Evolutionary conservation across 2,888 invertebrate species (phyloP), one percentile per base, ranked within the genome.

Genomic region (Aricia artaxerxes): DNA sequence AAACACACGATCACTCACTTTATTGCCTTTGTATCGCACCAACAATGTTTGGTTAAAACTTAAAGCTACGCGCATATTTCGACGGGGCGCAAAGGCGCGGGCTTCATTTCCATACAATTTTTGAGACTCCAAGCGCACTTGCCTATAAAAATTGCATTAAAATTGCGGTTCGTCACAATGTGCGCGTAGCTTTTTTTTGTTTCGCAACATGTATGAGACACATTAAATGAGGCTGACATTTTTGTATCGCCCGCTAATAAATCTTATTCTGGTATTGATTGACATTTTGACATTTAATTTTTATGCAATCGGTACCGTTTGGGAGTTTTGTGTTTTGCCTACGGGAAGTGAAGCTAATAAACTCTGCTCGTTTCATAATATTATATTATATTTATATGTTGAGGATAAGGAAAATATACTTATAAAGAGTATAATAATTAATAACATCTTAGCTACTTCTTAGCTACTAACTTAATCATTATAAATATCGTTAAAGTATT

Each of bases 1-100:
- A 81, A 79, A 78, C 64, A 73, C 78, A 78, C 69, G 80, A 35
- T 53, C 72, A 53, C 49, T 49, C n/a, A 72, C 38, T 73, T 78
- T 38, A 57, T 57, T 78, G 38, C 57, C 35, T 78, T 72, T 57
- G 53, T 53, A 53, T 78, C 38, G 57, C 6, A 35, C 53, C 31
- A 24, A 75, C 75, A 31, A 31, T 75, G 75, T 73, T 40, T 73
- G 73, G 38, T 75, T 57, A 16, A 57, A 35, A 2, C 2, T 35
- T 24, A 24, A 24, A 57, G 57, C 53, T 57, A 13, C 13, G 57
- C 1, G 4, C 49, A 49, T 9, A 57, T 16, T 57, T 1, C 4
- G 57, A 13, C 16, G 57, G 16, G 16, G 57, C 13, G 57, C 57
- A 57, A 16, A 4, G 57, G 57, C 0, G 57, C 4, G 16, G 57